Base-by-base conservation (phyloP, 1,140 invertebrate genomes). In the Drosophila repleta region DNA sequence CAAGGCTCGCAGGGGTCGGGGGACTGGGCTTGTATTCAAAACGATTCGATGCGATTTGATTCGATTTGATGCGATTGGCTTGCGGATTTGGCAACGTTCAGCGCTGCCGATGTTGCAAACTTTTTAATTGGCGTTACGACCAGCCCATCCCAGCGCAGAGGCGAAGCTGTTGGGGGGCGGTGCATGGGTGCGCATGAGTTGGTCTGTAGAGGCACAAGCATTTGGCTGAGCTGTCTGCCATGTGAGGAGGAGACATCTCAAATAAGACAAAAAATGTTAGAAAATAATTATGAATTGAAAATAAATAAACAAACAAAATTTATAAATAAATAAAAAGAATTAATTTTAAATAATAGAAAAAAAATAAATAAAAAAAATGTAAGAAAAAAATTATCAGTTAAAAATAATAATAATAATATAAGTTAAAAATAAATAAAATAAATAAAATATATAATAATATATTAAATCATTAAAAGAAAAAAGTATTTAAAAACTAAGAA, bases 101-200 rank as follows among this genome's bases (percentile, higher is more conserved):
- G 35, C 41, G 55, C 41, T 65, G 52, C 43, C 58, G 29, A 58
- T 45, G 43, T 24, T 29, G 53, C 51, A 35, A 63, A 63, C 66
- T 69, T 74, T 74, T 74, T 74, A 74, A 74, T 74, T 74, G 71
- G 71, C 53, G 52, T 49, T 21, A 46, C 60, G 56, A 39, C 41
- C 56, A 29, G 39, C 0, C 37, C 37, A 39, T 2, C 37, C 37
- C 37, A 39, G 37, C 13, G 13, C 35, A 37, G 41, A 43, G 39
- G 17, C 43, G 17, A 1, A 21, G 43, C 10, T 8, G 6, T 11
- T 21, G 8, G 8, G 11, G 15, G 32, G 21, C n/a, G 24, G 35
- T 39, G 32, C 5, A 18, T n/a, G 24, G 48, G 13, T 10, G 21
- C 6, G 13, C 18, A 8, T 43, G 39, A 43, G 15, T 43, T 17